These are phyloP conservation scores for Euborellia annulipes DNA, from an alignment of 1,140 invertebrate genomes.

Conservation along the genomic window DNA sequence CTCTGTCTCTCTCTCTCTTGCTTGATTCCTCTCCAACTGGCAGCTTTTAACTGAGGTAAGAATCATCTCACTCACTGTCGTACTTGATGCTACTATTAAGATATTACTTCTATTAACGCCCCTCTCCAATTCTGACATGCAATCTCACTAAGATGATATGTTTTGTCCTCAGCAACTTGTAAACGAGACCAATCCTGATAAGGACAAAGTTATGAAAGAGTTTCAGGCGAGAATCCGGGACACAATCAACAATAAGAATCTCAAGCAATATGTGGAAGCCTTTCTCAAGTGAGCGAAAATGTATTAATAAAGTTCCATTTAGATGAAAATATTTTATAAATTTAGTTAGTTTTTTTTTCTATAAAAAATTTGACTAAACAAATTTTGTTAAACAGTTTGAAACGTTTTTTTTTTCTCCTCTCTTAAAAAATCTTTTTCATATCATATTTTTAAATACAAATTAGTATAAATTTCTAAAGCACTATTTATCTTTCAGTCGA, in stretches of 20 bases:
- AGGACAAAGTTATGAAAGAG: constrained; percentile 57
- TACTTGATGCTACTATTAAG: too few species aligned
- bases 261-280: constrained; percentile 64
- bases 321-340: background rate
- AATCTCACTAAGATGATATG: too few species aligned
- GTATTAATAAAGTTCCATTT: background rate
- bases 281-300: constrained; percentile 68
- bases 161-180: constrained; percentile 32
- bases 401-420: too few species aligned
- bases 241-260: constrained; percentile 69
- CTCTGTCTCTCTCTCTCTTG: too few species aligned
- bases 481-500: constrained; percentile 31
- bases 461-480: background rate
- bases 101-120: too few species aligned
- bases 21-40: background rate
- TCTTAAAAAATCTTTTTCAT: too few species aligned
- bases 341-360: too few species aligned
- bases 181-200: constrained; percentile 41
- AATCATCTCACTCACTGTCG: too few species aligned
- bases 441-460: too few species aligned
- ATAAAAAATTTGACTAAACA: too few species aligned
- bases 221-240: constrained; percentile 63
- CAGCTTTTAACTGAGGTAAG: constrained; percentile 13
- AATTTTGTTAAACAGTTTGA: too few species aligned
- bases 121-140: too few species aligned